Evolutionary conservation across 2,113 vertebrate species (phyloP).

Genomic region (Microcebus ravelobensis): DNA sequence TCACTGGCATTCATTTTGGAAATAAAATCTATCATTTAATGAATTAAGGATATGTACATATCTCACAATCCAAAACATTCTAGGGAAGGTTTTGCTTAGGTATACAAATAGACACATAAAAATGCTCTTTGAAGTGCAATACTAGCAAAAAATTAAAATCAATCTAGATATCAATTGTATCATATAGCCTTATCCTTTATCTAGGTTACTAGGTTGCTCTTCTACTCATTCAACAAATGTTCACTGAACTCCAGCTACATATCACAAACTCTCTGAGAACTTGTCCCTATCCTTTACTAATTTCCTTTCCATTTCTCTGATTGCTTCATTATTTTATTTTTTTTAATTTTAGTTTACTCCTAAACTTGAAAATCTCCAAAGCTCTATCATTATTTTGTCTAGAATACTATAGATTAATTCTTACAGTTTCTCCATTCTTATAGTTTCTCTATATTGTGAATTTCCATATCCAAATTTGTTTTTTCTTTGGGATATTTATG

Average conservation of each 20-base stretch:
- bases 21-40: background rate
- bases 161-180: background rate
- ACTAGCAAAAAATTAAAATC: background rate
- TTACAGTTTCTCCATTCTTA: background rate
- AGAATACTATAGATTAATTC: background rate
- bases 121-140: background rate
- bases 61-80: background rate
- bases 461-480: background rate
- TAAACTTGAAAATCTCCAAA: constrained; percentile 17
- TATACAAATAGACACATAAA: background rate
- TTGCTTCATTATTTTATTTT: background rate
- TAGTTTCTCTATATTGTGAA: background rate
- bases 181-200: background rate
- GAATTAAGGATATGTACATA: background rate
- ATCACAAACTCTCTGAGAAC: background rate
- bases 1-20: background rate
- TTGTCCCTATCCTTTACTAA: background rate
- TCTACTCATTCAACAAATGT: background rate
- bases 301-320: background rate
- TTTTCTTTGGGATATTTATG: background rate
- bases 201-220: background rate
- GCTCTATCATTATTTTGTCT: background rate
- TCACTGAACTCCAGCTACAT: background rate
- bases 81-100: background rate
- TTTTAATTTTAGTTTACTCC: background rate